These are phyloP conservation scores for Desmophyllum pertusum DNA, from an alignment of 92 coral and sea anemone genomes.

Conservation along the genomic window DNA sequence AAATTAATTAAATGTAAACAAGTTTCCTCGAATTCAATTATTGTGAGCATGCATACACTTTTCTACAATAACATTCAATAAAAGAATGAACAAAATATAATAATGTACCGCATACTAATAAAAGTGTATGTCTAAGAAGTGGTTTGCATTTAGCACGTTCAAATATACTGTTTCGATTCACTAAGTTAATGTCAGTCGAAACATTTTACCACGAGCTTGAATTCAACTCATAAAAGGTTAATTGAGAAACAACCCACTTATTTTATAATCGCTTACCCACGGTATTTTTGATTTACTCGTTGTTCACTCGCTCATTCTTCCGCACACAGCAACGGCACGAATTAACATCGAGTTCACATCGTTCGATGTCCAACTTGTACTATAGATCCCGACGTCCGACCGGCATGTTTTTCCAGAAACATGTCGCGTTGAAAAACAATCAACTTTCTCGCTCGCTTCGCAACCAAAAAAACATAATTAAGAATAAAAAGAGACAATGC, in stretches of 20 bases:
- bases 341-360: background rate
- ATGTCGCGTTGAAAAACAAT: background rate
- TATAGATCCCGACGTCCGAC: background rate
- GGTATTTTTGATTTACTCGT: background rate
- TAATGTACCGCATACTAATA: too few relatives aligned
- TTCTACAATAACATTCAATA: background rate
- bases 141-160: background rate
- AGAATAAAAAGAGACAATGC: slow-evolving; percentile 39
- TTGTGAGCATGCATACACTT: background rate
- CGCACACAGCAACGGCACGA: background rate
- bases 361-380: background rate
- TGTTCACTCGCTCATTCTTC: background rate
- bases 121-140: background rate
- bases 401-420: background rate
- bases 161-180: background rate
- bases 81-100: background rate
- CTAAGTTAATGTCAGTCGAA: background rate
- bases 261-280: too few relatives aligned
- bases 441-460: slow-evolving; percentile 43
- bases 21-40: background rate
- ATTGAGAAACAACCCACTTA: slow-evolving; percentile 8
- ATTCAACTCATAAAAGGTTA: slow-evolving; percentile 4
- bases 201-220: background rate
- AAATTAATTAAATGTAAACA: too few relatives aligned
- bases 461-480: slow-evolving; percentile 73